Conservation (phyloP, 2,113 vertebrate species). For the Microcebus tavaratra region DNA sequence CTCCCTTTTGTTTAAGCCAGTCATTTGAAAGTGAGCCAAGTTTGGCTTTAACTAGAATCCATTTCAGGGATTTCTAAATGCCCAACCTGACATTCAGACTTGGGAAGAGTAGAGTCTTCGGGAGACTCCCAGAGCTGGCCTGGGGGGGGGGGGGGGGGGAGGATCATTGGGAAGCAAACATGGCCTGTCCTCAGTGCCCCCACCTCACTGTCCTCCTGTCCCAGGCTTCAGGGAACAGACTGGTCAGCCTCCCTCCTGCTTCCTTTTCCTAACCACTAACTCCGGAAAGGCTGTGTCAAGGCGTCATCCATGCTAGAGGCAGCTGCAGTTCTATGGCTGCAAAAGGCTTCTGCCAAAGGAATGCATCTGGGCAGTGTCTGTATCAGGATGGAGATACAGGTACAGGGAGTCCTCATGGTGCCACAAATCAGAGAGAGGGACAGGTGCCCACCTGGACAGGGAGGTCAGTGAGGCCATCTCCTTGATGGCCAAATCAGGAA, state of each 20-base stretch:
- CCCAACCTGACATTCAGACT: not conserved
- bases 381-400: not conserved
- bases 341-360: not conserved
- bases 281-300: not conserved
- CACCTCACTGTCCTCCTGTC: too few species aligned
- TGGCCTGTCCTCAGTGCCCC: not conserved
- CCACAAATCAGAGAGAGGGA: not conserved
- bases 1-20: not conserved
- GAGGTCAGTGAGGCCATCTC: not conserved
- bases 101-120: not conserved
- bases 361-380: not conserved
- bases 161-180: not conserved
- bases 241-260: not conserved
- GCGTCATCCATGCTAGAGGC: not conserved
- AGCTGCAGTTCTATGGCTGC: not conserved
- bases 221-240: not conserved
- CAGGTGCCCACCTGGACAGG: not conserved
- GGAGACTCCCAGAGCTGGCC: not conserved
- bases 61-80: not conserved
- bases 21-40: conserved; percentile 14
- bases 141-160: fast-evolving
- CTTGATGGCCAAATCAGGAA: not conserved
- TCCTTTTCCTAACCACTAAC: not conserved
- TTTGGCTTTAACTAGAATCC: conserved; percentile 57
- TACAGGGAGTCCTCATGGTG: not conserved